Evolutionary conservation across 2,888 invertebrate species (phyloP).

Genomic region (Aphidius colemani): DNA sequence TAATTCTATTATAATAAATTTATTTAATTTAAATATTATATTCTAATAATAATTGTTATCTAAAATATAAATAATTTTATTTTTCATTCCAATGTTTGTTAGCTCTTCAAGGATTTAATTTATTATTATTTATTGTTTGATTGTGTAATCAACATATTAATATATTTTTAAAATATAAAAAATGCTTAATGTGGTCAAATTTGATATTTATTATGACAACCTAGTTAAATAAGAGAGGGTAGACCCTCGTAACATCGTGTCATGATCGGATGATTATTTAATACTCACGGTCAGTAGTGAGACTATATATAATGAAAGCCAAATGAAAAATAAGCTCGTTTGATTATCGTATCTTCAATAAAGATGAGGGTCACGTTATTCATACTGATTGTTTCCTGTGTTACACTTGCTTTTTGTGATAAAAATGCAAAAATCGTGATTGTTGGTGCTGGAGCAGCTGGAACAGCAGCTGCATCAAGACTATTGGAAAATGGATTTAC

Average conservation of each 20-base stretch:
- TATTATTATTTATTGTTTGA: too few species aligned
- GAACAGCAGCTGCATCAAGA: constrained; percentile 63
- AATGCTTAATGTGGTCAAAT: too few species aligned
- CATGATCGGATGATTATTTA: background rate
- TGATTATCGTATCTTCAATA: background rate
- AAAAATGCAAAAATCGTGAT: constrained; percentile 57
- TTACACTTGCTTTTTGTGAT: background rate
- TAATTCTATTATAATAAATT: too few species aligned
- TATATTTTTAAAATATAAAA: too few species aligned
- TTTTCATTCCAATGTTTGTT: too few species aligned
- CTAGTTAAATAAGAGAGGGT: background rate
- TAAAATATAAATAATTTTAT: too few species aligned
- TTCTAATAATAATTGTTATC: too few species aligned
- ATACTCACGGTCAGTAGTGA: background rate
- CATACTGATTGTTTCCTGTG: background rate
- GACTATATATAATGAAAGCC: background rate
- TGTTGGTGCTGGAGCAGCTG: constrained; percentile 65
- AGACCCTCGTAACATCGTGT: background rate
- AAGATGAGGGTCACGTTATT: constrained; percentile 4
- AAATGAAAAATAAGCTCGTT: background rate
- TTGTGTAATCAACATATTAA: too few species aligned
- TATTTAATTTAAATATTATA: too few species aligned
- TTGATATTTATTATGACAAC: too few species aligned
- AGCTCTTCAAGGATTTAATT: too few species aligned
- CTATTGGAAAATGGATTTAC: constrained; percentile 59